phyloP scores from a whole-genome alignment of 2,888 invertebrate genomes.

The Drosophila histrio region DNA sequence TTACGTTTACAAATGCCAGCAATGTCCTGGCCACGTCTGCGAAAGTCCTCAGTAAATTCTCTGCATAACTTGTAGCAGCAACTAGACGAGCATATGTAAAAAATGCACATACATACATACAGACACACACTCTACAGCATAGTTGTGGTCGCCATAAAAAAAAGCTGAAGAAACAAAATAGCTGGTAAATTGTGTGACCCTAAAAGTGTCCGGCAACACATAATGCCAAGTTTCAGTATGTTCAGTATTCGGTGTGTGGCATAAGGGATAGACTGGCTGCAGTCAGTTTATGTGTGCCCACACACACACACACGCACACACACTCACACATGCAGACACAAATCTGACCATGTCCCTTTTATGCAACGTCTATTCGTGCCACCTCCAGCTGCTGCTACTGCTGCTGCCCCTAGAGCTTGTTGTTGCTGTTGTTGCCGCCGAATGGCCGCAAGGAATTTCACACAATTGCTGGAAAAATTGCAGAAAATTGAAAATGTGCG shows the following conservation, averaged over 20 bases:
- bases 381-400: not conserved
- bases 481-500: constrained; percentile 79
- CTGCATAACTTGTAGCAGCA: constrained; percentile 68
- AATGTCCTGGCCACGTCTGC: constrained; percentile 42
- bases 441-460: constrained; percentile 76
- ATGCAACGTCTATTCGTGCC: constrained; percentile 34
- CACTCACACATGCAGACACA: constrained; percentile 19
- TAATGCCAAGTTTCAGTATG: constrained; percentile 59
- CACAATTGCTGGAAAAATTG: constrained; percentile 79
- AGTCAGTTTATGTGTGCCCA: constrained; percentile 24
- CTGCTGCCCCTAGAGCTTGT: not conserved
- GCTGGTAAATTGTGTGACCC: constrained; percentile 77
- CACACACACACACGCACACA: constrained; percentile 12
- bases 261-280: constrained; percentile 34
- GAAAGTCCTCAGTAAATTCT: constrained; percentile 44
- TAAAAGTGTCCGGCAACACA: constrained; percentile 77
- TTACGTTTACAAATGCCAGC: constrained; percentile 63
- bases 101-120: constrained; percentile 27
- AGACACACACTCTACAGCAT: constrained; percentile 34
- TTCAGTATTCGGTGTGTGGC: constrained; percentile 15
- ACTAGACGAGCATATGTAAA: constrained; percentile 77
- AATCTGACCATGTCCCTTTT: constrained; percentile 69
- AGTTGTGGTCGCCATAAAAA: constrained; percentile 64
- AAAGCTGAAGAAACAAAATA: constrained; percentile 40
- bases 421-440: constrained; percentile 30